A percentile compares a stretch with the other conserved stretches of the same genome.
phyloP scores from a whole-genome alignment of 2,888 invertebrate genomes.

The Galerucella calmariensis region DNA sequence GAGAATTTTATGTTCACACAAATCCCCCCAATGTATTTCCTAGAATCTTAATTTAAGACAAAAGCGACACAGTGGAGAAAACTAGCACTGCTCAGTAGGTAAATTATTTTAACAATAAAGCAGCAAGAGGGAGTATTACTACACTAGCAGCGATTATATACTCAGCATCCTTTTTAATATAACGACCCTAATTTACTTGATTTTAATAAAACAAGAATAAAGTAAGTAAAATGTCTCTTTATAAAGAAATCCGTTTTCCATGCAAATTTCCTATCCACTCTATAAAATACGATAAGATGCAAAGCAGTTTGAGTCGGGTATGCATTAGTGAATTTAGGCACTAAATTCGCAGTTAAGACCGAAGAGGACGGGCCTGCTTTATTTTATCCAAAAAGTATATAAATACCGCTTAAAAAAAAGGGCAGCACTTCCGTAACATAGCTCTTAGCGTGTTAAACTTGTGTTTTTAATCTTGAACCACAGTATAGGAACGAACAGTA shows the following conservation, averaged over 20 bases:
- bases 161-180: not conserved
- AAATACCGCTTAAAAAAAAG: not conserved
- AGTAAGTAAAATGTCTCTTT: not conserved
- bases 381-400: not conserved
- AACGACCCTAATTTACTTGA: not conserved
- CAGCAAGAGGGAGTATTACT: no score
- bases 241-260: not conserved
- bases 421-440: not conserved
- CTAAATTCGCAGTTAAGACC: not conserved
- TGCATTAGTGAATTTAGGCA: not conserved
- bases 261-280: not conserved
- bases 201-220: not conserved
- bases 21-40: no score
- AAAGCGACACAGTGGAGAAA: no score
- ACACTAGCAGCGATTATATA: no score
- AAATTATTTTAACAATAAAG: no score
- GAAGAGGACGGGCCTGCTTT: not conserved
- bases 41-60: no score
- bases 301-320: not conserved
- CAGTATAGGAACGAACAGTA: no score
- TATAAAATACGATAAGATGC: conserved; percentile 3
- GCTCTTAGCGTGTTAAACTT: not conserved
- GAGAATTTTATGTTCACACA: no score
- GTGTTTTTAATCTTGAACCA: not conserved
- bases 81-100: no score